A percentile compares a stretch with the other conserved stretches of the same genome.
Conservation (phyloP, 2,888 invertebrate genomes). For the Onchidella celtica region DNA sequence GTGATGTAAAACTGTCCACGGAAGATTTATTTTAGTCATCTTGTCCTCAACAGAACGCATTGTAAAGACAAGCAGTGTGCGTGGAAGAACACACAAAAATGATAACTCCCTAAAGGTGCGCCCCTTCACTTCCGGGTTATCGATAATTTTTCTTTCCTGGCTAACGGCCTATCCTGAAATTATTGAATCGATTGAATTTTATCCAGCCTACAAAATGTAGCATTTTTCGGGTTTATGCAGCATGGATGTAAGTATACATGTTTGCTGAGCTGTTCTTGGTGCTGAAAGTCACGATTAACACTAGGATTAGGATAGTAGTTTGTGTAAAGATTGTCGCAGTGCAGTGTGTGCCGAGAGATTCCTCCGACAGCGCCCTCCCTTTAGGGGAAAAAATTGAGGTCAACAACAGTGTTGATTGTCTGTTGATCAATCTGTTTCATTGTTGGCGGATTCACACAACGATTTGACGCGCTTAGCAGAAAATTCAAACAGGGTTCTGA, state of each 20-base stretch:
- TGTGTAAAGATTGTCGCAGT: no score
- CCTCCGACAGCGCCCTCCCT: conserved; percentile 40
- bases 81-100: not conserved
- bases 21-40: no score
- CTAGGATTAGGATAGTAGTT: no score
- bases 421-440: conserved; percentile 1
- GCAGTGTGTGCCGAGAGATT: not conserved
- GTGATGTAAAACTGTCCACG: no score
- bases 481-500: no score
- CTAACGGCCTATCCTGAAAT: conserved; percentile 40
- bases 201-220: conserved; percentile 33
- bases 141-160: conserved; percentile 34
- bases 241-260: conserved; percentile 38
- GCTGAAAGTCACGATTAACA: no score
- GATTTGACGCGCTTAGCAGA: no score
- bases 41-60: no score
- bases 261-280: not conserved
- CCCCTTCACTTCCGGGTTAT: conserved; percentile 42
- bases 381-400: conserved; percentile 28
- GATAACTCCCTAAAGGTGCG: conserved; percentile 20
- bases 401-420: conserved; percentile 13
- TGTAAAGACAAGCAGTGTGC: not conserved
- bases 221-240: conserved; percentile 8
- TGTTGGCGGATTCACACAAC: not conserved
- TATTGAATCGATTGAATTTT: conserved; percentile 38